phyloP scores from a whole-genome alignment of 2,888 invertebrate species.

The Acanthacorydalis orientalis region DNA sequence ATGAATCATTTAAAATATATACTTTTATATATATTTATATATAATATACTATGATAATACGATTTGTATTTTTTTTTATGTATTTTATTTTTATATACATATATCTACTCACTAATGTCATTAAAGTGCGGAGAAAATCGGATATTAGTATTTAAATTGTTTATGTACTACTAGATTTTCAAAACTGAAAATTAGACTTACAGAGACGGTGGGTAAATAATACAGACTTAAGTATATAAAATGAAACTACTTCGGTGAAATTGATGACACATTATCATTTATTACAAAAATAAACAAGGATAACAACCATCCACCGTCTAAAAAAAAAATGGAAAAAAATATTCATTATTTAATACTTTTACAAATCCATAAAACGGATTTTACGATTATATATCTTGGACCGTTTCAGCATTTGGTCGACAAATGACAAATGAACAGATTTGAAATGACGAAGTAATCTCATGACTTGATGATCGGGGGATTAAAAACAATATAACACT shows the following conservation, averaged over 20 bases:
- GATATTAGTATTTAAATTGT: neutral
- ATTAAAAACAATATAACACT: neutral
- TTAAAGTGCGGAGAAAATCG: neutral
- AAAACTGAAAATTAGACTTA: neutral
- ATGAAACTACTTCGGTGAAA: no score
- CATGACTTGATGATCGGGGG: neutral
- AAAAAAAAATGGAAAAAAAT: neutral
- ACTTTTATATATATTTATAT: neutral
- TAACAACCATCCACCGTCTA: neutral
- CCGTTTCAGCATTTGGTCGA: slow-evolving; percentile 2
- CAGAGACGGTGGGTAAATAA: neutral
- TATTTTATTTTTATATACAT: neutral
- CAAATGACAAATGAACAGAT: neutral
- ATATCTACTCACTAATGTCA: neutral
- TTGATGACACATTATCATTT: no score
- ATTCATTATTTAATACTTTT: neutral
- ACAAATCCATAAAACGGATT: slow-evolving; percentile 3
- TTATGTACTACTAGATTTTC: neutral
- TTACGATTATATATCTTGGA: neutral
- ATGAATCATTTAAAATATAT: neutral
- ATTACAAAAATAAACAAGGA: neutral
- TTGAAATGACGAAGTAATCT: neutral
- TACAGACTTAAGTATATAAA: no score
- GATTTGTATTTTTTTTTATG: neutral
- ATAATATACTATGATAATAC: neutral